Base-by-base conservation (phyloP, 2,113 vertebrate genomes). In the Ctenodactylus gundi region DNA sequence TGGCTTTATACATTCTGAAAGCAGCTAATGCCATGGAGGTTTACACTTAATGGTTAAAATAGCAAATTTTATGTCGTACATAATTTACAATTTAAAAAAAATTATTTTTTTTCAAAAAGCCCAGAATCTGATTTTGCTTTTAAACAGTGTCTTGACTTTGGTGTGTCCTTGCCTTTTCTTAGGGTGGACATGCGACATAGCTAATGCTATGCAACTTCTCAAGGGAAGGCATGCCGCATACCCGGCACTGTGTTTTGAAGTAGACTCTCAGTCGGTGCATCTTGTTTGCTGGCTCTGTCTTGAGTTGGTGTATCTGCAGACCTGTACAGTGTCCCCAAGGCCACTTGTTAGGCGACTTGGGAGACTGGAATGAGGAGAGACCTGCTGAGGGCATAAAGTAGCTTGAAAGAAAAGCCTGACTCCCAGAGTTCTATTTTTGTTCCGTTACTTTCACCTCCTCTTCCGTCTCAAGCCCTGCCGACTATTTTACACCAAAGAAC, bases 261-360 rank as follows among this genome's bases (percentile, higher is more conserved):
- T 36, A 55, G 18, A 15, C 73, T 65, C 65, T 73, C 65, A 60
- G 0, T 31, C 62, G 55, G 2, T 18, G 29, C 2, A 3, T 31
- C 46, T 46, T 31, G 3, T 34, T 76, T 53, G 34, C 36, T 2
- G 58, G 55, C 23, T 4, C 8, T 15, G 13, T 8, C 46, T 18
- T 3, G 6, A 0, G 14, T 39, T 9, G 11, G 7, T 27, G 34
- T 5, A 31, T 23, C 23, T 62, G 4, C 2, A 10, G 6, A 36
- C 0, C 0, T 31, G 10, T 12, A 17, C 18, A 2, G 14, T 18
- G 3, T 73, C 4, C 60, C 25, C 31, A n/a, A 76, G 14, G 17
- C 49, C n/a, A 17, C 15, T 57, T 41, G 1, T 51, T 77, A 51
- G n/a, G 46, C 5, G 14, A 36, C 65, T 44, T 60, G 49, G 73